These are phyloP conservation scores for Drosophila lini DNA, from an alignment of 1,140 invertebrate species.

Conservation along the genomic window DNA sequence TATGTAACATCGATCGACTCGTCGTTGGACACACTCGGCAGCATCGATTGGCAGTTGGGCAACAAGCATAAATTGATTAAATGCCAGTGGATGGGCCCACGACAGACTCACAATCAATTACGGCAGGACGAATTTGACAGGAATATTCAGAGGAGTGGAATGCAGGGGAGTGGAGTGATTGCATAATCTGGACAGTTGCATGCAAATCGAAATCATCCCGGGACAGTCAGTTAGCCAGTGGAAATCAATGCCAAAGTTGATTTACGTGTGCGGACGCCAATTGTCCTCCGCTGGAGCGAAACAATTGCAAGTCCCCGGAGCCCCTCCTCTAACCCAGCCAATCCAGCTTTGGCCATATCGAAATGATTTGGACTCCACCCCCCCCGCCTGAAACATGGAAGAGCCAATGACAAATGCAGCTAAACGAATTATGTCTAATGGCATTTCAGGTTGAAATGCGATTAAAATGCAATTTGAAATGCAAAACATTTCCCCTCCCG, in stretches of 20 bases:
- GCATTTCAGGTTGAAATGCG: conserved; percentile 83
- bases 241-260: conserved; percentile 80
- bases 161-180: conserved; percentile 22
- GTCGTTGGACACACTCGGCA: conserved; percentile 8
- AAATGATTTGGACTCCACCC: conserved; percentile 62
- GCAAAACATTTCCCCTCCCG: conserved; percentile 67
- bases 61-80: conserved; percentile 76
- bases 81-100: conserved; percentile 49
- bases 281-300: conserved; percentile 66
- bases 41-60: conserved; percentile 19
- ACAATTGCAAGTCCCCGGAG: conserved; percentile 22
- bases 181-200: conserved; percentile 74
- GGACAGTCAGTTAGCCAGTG: conserved; percentile 46
- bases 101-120: conserved; percentile 73
- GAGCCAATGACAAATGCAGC: conserved; percentile 71
- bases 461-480: conserved; percentile 83
- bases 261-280: conserved; percentile 78
- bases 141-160: conserved; percentile 17
- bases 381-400: conserved; percentile 2
- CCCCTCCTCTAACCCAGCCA: neutral
- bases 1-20: conserved; percentile 20
- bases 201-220: conserved; percentile 54
- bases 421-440: conserved; percentile 83
- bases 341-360: conserved; percentile 64
- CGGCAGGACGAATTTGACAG: conserved; percentile 76